Conservation (phyloP, 2,113 vertebrate species). For the Ginglymostoma cirratum region DNA sequence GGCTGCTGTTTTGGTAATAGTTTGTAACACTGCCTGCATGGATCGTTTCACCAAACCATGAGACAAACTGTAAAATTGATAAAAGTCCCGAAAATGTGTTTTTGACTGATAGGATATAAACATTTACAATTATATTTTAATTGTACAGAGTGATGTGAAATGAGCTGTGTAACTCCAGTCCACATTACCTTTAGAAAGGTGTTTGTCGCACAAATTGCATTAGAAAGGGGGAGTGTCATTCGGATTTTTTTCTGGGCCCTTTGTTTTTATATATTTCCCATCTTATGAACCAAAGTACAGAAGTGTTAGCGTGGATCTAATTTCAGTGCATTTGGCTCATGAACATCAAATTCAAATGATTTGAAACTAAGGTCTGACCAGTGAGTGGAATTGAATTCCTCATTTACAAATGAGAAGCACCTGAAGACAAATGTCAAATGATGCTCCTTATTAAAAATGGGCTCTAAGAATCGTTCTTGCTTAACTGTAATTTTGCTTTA, state of each 20-base stretch:
- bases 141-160: not conserved
- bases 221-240: not conserved
- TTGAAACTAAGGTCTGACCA: not conserved
- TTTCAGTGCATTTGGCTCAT: not conserved
- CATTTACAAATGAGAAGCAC: not conserved
- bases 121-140: not conserved
- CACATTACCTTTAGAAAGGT: not conserved
- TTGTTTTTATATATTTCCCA: slow-evolving; percentile 6
- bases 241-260: not conserved
- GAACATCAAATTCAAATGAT: not conserved
- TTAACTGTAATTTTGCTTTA: slow-evolving; percentile 28
- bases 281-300: not conserved
- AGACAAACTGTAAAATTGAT: not conserved
- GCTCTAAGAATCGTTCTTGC: slow-evolving; percentile 21
- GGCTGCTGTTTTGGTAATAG: not conserved
- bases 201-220: not conserved
- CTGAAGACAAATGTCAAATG: not conserved
- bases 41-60: not conserved
- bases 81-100: not conserved
- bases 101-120: not conserved
- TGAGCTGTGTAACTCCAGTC: not conserved
- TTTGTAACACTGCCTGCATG: not conserved
- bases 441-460: slow-evolving; percentile 1
- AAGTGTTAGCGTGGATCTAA: not conserved
- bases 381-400: not conserved